Conservation (phyloP, 2,113 vertebrate genomes). For the Podarcis cretensis region DNA sequence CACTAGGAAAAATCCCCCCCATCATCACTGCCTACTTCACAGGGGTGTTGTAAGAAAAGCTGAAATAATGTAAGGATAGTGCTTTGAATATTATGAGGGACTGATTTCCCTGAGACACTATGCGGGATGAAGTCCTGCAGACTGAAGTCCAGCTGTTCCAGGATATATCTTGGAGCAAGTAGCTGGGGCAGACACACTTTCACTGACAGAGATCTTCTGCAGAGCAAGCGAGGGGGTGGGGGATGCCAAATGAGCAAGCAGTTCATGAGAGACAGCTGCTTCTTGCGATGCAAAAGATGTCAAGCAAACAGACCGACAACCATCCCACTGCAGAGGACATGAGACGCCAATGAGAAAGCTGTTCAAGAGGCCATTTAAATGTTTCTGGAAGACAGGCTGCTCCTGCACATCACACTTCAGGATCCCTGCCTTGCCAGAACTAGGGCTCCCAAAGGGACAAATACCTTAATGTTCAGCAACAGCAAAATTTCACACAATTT, state of each 20-base stretch:
- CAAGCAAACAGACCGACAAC: background rate
- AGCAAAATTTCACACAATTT: background rate
- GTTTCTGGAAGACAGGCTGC: background rate
- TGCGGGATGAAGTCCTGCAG: background rate
- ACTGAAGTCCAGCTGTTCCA: background rate
- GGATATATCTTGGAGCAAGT: background rate
- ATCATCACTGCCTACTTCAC: background rate
- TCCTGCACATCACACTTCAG: background rate
- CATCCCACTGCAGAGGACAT: background rate
- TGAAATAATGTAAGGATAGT: background rate
- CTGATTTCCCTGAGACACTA: background rate
- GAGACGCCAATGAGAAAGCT: background rate
- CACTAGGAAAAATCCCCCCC: too few relatives aligned
- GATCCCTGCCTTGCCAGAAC: accelerated
- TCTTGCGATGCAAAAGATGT: conserved; percentile 2
- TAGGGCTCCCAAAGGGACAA: background rate
- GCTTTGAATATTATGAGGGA: background rate
- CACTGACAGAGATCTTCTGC: conserved; percentile 37
- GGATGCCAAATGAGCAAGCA: conserved; percentile 6
- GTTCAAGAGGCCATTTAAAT: background rate
- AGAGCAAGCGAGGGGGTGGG: background rate
- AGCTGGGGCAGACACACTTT: background rate
- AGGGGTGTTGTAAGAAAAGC: background rate
- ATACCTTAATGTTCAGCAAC: background rate
- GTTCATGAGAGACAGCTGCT: conserved; percentile 40